Conservation (phyloP, 2,113 vertebrate species). For the Sterrhoptilus dennistouni region DNA sequence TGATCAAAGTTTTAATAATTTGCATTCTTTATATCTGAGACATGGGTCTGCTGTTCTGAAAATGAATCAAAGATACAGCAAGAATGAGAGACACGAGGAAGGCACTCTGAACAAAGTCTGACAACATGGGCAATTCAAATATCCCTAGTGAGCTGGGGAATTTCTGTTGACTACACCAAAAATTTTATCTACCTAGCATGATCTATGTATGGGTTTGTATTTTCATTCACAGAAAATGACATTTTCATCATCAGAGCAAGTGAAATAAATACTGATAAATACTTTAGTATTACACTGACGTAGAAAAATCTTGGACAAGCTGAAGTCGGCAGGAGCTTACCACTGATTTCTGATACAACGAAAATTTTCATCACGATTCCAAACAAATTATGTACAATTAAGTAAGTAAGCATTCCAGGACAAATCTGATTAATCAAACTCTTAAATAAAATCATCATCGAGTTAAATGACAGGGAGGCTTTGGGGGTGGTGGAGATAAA, state of each 20-base stretch:
- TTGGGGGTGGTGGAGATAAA: fast-evolving
- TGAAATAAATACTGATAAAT: not conserved
- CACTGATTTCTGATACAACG: not conserved
- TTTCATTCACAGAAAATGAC: slow-evolving; percentile 40
- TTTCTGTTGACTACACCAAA: not conserved
- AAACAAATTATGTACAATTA: not conserved
- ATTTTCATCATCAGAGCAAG: not conserved
- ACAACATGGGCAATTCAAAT: not conserved
- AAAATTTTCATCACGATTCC: not conserved
- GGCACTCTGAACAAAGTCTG: not conserved
- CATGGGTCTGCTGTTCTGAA: not conserved
- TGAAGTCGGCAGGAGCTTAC: not conserved
- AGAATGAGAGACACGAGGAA: not conserved
- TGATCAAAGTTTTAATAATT: not conserved
- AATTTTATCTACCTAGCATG: not conserved
- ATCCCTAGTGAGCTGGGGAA: not conserved
- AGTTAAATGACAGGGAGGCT: not conserved
- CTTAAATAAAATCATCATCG: not conserved
- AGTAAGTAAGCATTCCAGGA: not conserved
- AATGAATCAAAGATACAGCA: not conserved
- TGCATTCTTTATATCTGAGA: not conserved
- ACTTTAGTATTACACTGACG: not conserved
- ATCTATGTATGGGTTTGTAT: not conserved
- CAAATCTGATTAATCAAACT: not conserved
- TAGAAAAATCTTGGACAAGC: not conserved